phyloP scores from a whole-genome alignment of 2,797 vertebrate genomes.

The Melanotaenia maccullochi region DNA sequence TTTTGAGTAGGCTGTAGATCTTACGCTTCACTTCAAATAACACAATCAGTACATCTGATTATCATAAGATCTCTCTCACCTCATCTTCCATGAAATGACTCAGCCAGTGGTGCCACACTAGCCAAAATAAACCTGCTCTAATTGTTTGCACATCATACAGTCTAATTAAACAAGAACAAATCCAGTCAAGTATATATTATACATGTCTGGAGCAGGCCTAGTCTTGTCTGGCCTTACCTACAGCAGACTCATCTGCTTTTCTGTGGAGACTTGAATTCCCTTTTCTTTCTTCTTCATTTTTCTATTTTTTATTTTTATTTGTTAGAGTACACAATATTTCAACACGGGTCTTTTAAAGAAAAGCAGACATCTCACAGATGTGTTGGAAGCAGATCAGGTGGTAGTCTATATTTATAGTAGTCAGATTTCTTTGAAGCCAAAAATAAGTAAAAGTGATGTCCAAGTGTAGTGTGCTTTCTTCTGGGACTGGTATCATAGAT shows the following conservation, averaged over 20 bases:
- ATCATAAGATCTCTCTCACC: constrained; percentile 19
- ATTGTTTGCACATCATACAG: constrained; percentile 50
- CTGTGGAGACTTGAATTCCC: constrained; percentile 24
- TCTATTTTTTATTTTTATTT: not conserved
- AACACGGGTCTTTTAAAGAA: not conserved
- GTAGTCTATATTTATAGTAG: not conserved
- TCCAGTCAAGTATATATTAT: constrained; percentile 62
- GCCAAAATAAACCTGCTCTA: constrained; percentile 50
- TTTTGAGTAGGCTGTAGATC: no score
- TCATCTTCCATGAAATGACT: constrained; percentile 39
- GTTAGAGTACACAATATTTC: constrained; percentile 1
- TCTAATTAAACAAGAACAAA: constrained; percentile 56
- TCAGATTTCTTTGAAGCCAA: not conserved
- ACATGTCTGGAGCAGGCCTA: constrained; percentile 33
- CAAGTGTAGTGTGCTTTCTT: no score
- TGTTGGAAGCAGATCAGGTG: not conserved
- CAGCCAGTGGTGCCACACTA: constrained; percentile 17
- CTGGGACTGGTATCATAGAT: no score
- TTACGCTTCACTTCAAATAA: constrained; percentile 17
- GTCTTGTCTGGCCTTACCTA: constrained; percentile 59
- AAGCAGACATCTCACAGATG: constrained; percentile 6
- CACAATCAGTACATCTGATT: constrained; percentile 21
- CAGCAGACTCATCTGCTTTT: constrained; percentile 36
- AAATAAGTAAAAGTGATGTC: not conserved
- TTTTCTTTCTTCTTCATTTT: constrained; percentile 23